Evolutionary conservation across 1,140 invertebrate genomes (phyloP).

Genomic region (Scaptomyza graminum): DNA sequence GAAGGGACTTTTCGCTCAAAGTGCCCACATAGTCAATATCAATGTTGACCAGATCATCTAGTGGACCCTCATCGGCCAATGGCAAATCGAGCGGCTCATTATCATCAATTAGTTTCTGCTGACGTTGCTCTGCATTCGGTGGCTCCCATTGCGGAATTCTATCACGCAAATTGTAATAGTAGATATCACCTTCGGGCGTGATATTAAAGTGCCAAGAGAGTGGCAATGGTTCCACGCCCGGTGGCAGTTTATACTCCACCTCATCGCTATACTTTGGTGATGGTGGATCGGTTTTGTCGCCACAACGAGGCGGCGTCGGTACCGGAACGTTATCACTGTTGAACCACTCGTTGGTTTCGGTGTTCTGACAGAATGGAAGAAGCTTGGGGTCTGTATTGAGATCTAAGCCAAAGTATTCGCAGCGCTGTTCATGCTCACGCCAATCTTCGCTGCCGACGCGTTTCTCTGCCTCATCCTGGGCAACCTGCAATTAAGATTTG

Average conservation of each 20-base stretch:
- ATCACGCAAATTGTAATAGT: conserved; percentile 95
- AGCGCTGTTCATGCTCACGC: conserved; percentile 87
- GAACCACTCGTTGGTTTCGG: conserved; percentile 87
- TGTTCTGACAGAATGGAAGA: conserved; percentile 87
- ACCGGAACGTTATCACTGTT: conserved; percentile 79
- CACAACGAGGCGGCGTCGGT: conserved; percentile 80
- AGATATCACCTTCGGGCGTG: conserved; percentile 91
- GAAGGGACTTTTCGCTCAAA: conserved; percentile 55
- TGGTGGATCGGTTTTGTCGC: conserved; percentile 56
- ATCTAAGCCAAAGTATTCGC: conserved; percentile 86
- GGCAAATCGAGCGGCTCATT: conserved; percentile 29
- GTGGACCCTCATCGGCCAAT: conserved; percentile 33
- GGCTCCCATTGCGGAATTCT: conserved; percentile 95
- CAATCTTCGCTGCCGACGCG: conserved; percentile 85
- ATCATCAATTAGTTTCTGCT: conserved; percentile 60
- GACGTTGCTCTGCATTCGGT: conserved; percentile 85
- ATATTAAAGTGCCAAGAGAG: conserved; percentile 94
- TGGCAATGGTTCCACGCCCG: conserved; percentile 87
- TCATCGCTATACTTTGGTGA: conserved; percentile 50
- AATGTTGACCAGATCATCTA: conserved; percentile 52
- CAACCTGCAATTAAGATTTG: conserved; percentile 82
- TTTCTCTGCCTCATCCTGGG: conserved; percentile 88
- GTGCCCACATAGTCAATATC: conserved; percentile 57
- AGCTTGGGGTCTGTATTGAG: conserved; percentile 85
- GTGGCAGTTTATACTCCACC: conserved; percentile 84